phyloP scores from a whole-genome alignment of 2,888 invertebrate species.

The Papilio gigon region DNA sequence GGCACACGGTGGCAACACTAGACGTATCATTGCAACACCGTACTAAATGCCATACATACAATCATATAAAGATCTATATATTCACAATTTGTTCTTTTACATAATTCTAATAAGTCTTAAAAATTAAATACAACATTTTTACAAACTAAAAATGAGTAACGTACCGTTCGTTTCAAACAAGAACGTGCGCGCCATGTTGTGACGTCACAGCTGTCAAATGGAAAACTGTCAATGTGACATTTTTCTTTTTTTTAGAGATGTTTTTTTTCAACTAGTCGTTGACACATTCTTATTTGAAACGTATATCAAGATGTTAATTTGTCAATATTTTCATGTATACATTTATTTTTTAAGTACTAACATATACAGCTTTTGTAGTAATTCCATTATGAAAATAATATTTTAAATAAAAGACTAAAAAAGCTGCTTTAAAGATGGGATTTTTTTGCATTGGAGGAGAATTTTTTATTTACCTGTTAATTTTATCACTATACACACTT shows the following conservation, averaged over 20 bases:
- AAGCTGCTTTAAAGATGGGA: neutral
- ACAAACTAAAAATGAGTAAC: neutral
- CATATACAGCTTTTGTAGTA: conserved; percentile 9
- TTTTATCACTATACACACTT: neutral
- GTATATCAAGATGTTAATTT: neutral
- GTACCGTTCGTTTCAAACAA: conserved; percentile 1
- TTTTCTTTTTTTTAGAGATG: neutral
- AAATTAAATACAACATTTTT: conserved; percentile 24
- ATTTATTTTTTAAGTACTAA: conserved; percentile 34
- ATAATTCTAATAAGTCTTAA: conserved; percentile 17
- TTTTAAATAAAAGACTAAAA: neutral
- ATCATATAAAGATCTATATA: conserved; percentile 28
- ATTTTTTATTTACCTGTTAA: neutral
- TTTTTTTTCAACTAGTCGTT: neutral
- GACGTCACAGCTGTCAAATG: neutral
- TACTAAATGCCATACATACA: conserved; percentile 37
- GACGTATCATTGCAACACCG: conserved; percentile 37
- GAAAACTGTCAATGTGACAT: neutral
- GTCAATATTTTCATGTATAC: conserved; percentile 3
- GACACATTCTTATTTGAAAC: conserved; percentile 1
- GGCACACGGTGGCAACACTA: conserved; percentile 29
- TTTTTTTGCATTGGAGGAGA: neutral
- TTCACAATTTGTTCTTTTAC: conserved; percentile 31
- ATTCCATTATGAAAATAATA: neutral
- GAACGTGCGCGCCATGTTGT: neutral